Evolutionary conservation across 1,140 invertebrate species (phyloP), one percentile per base, ranked within the genome.

Genomic region (Nasonia longicornis): DNA sequence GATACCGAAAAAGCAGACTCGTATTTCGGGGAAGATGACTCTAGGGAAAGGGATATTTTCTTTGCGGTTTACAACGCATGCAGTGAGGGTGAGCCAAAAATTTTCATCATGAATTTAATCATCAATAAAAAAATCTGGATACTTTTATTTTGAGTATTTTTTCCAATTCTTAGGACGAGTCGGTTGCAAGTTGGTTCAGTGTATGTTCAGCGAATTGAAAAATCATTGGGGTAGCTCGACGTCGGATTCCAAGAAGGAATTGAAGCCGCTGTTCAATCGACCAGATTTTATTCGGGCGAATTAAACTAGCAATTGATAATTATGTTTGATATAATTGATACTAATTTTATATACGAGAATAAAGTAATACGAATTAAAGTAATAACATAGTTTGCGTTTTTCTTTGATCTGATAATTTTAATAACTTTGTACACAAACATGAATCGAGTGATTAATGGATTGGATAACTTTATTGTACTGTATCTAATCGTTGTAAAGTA

Each of bases 201-300:
- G 71, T 48, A 73, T 73, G 71, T 73, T 73, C 10, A 12, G 42
- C 4, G 26, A 48, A 22, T 8, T 71, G 69, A 71, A 71, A 38
- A 67, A 72, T 72, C 70, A 45, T 72, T 42, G 29, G 70, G 16
- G 29, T n/a, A 31, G 70, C n/a, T 20, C 31, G 12, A 20, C 22
- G 4, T 22, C n/a, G 42, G 2, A 52, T 74, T 16, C 45, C 6
- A 26, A 58, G 12, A 74, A 74, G 1, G 26, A 48, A 11, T 11
- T 71, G 69, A 71, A 71, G 20, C 14, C 64, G 26, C 64, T 29
- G 26, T 67, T 67, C 26, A 11, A 11, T n/a, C n/a, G 20, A 2
- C 52, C 14, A n/a, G 52, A n/a, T 20, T 7, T 58, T 3, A 58
- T 16, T 7, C 16, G 2, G 2, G 6, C 16, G 3, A 6, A n/a